Evolutionary conservation across 2,797 vertebrate genomes (phyloP), one percentile per base, ranked within the genome.

Genomic region (Choloepus didactylus): DNA sequence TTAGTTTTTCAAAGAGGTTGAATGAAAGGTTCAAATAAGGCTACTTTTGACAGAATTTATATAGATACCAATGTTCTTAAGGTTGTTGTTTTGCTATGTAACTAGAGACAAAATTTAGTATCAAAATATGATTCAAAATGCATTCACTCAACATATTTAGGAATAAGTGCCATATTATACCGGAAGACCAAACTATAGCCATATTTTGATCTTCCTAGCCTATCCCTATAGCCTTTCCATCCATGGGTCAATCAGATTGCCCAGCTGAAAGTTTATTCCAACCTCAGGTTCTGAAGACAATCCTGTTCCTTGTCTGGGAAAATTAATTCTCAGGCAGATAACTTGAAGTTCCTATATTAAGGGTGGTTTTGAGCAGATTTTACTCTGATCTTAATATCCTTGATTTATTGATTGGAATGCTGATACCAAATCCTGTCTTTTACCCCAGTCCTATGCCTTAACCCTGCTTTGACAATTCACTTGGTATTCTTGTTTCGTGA

Each of bases 51-150:
- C 59, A 73, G 81, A 86, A 73, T 89, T 70, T 75, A 67, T 29
- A 6, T 73, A 89, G 88, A 66, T 35, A 77, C 41, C 19, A 23
- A 51, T 7, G 10, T 81, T 93, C n/a, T 90, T 80, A 86, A 67
- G 12, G n/a, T 80, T 75, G n/a, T 80, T 75, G 49, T 86, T 86
- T 86, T 67, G 60, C 67, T 75, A 86, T 69, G 18, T 23, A 90
- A 76, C 18, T 46, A 81, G 21, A 29, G 23, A 2, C 86, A 51
- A 69, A 29, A 27, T 95, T 94, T 66, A 90, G 44, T 87, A 38
- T 69, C 11, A 75, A 67, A 83, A 16, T 95, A 29, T 87, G 49
- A 54, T 76, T 86, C 27, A 85, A 54, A 67, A 76, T 76, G 16
- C 25, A 84, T 83, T 82, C 46, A 85, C 56, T 84, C 27, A 70